These are phyloP conservation scores for Mormyrops attenuatus DNA, from an alignment of 2,797 vertebrate genomes.

Conservation along the genomic window DNA sequence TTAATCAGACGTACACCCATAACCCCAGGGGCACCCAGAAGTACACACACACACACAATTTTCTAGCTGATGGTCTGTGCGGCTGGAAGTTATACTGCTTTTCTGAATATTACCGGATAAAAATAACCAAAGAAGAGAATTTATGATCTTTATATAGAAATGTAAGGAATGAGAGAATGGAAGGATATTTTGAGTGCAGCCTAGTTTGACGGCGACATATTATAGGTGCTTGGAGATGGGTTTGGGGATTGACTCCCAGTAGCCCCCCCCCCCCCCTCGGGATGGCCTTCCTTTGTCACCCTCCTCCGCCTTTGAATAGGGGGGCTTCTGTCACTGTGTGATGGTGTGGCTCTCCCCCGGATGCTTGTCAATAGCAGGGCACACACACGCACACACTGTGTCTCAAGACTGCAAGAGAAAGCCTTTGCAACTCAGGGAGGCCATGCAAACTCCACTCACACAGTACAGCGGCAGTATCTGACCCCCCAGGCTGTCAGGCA, in stretches of 20 bases:
- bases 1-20: constrained; percentile 7
- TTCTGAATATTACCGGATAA: neutral
- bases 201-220: neutral
- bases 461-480: neutral
- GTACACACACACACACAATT: constrained; percentile 23
- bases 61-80: neutral
- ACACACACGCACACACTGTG: neutral
- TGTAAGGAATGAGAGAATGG: neutral
- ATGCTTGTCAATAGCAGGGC: neutral
- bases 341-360: neutral
- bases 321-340: neutral
- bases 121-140: neutral
- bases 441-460: neutral
- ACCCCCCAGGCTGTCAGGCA: neutral
- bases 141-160: neutral
- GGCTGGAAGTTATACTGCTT: neutral
- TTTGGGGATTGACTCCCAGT: neutral
- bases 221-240: neutral
- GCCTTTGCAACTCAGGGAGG: neutral
- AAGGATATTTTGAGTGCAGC: neutral
- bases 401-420: neutral
- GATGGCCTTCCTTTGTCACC: neutral
- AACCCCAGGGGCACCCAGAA: constrained; percentile 21
- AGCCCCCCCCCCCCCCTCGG: neutral
- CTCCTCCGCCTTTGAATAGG: neutral